Conservation (phyloP, 2,797 vertebrate species). For the Mormyrus hasselquistii region DNA sequence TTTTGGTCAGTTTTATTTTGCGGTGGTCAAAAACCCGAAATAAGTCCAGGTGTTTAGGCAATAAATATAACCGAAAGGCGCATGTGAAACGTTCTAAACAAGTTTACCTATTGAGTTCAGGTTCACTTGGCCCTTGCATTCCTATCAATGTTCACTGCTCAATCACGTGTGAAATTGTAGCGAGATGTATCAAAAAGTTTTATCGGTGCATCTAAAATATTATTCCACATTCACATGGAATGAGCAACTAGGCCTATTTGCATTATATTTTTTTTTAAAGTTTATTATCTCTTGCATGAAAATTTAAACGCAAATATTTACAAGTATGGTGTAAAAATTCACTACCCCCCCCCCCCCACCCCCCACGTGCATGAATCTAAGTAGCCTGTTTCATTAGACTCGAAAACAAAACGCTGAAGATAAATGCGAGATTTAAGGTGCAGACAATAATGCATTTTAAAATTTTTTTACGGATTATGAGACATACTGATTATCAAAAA, state of each 20-base stretch:
- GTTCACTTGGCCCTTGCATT: background rate
- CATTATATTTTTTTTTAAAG: background rate
- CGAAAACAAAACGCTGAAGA: background rate
- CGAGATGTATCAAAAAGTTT: background rate
- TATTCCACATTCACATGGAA: background rate
- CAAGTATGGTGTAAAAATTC: background rate
- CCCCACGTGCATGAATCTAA: background rate
- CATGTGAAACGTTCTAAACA: too few species aligned
- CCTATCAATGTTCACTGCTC: background rate
- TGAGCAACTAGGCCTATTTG: background rate
- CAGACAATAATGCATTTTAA: background rate
- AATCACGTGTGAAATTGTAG: background rate
- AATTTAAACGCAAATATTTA: background rate
- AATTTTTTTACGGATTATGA: background rate
- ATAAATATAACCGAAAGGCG: background rate
- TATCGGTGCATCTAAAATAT: background rate
- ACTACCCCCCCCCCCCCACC: too few species aligned
- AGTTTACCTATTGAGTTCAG: background rate
- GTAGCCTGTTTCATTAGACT: background rate
- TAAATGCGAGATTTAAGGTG: background rate
- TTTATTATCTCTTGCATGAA: background rate
- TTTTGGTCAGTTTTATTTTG: constrained; percentile 61
- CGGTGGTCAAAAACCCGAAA: background rate
- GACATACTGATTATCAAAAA: background rate
- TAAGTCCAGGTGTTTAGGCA: background rate